phyloP scores from a whole-genome alignment of 1,140 invertebrate genomes.

The Yoshiicerus persimilis region DNA sequence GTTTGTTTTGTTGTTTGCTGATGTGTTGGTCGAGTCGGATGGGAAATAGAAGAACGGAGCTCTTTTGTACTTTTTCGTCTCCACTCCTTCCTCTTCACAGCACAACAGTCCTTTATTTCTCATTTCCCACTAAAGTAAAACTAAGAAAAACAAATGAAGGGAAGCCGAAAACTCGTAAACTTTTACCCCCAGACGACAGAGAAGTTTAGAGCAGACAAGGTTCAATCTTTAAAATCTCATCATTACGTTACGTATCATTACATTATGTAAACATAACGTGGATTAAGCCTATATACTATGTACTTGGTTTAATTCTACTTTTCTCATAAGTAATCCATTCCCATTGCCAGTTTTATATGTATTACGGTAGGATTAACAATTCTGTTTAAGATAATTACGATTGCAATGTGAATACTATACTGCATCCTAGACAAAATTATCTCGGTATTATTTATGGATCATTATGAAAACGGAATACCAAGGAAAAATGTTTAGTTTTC shows the following conservation, averaged over 20 bases:
- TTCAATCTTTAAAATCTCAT: background rate
- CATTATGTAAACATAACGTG: background rate
- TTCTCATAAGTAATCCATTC: no score
- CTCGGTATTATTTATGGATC: background rate
- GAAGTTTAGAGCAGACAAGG: background rate
- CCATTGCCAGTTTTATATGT: no score
- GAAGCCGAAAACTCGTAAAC: background rate
- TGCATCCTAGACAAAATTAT: no score
- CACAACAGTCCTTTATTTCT: background rate
- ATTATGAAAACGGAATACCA: background rate
- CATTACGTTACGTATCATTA: background rate
- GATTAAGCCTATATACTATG: no score
- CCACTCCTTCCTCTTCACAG: background rate
- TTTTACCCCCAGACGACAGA: background rate
- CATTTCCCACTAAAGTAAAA: background rate
- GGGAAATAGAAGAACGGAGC: background rate
- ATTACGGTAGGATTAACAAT: no score
- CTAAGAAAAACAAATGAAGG: background rate
- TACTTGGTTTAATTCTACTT: no score
- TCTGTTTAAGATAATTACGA: no score
- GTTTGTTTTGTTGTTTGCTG: conserved; percentile 8
- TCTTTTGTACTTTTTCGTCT: background rate
- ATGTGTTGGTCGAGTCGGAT: background rate
- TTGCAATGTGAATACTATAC: no score
- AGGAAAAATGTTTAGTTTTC: background rate